Evolutionary conservation across 2,113 vertebrate species (phyloP), one percentile per base, ranked within the genome.

Genomic region (Bubo scandiacus): DNA sequence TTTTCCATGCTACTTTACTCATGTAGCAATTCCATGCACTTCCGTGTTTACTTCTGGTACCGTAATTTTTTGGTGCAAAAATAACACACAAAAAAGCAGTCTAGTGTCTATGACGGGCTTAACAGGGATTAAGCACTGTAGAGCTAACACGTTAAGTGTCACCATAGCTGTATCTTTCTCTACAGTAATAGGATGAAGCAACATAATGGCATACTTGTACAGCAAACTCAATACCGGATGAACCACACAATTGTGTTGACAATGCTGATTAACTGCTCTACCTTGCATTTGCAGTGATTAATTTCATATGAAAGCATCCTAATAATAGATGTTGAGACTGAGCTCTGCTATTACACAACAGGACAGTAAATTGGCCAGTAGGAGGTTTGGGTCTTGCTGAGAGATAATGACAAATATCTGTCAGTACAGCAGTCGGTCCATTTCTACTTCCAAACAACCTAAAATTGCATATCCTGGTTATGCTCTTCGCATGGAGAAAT

Each of bases 271-370:
- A 94, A 89, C 40, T 27, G 49, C 92, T 94, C 86, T 82, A 49
- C 81, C 77, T 94, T 89, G 68, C 73, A 72, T 79, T 59, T 81
- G 40, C 81, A 65, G 81, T 45, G 90, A 94, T 75, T 96, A 84
- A 88, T 73, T 95, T 96, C 77, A 67, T 57, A 57, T 14, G 84
- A 95, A 96, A 95, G 73, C 84, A 91, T 67, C 91, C 89, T 96
- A 91, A 96, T 92, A 89, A 95, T 11, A 91, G 86, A 86, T 71
- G 68, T 75, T 82, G 70, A 45, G n/a, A 30, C 87, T 34, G 36
- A 85, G 78, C 65, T 79, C 62, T 90, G 83, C 57, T 70, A 42
- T 94, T 94, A 72, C 81, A 87, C 83, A 91, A 94, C 73, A 90
- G 95, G 93, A 67, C 78, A 72, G 74, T 36, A 81, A 95, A 96